Evolutionary conservation across 2,113 vertebrate species (phyloP).

Genomic region (Loxodonta africana): DNA sequence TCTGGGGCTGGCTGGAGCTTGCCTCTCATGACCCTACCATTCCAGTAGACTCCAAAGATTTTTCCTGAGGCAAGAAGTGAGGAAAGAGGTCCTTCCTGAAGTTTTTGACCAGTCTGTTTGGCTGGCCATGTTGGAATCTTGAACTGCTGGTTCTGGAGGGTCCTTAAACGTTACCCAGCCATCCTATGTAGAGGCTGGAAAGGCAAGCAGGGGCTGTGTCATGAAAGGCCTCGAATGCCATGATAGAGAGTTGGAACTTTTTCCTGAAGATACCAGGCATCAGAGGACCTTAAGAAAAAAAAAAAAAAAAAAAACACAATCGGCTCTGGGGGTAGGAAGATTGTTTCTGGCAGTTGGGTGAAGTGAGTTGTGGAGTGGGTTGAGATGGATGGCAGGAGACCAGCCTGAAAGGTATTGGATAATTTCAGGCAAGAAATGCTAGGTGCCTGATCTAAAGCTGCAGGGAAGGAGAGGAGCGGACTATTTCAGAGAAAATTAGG

Average conservation of each 20-base stretch:
- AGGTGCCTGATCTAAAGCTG: background rate
- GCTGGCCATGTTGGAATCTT: background rate
- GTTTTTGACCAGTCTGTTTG: too few relatives aligned
- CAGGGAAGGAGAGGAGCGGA: background rate
- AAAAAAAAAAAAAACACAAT: too few relatives aligned
- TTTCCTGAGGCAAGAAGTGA: background rate
- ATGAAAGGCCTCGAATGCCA: background rate
- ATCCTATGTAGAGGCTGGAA: accelerated
- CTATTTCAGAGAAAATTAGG: background rate
- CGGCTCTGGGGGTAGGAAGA: too few relatives aligned
- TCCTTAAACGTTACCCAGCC: background rate
- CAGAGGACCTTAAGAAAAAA: too few relatives aligned
- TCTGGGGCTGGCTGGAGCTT: background rate
- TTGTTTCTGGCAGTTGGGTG: accelerated
- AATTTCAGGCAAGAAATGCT: background rate
- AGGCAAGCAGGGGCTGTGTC: background rate
- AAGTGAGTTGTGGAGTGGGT: background rate
- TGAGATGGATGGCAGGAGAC: background rate
- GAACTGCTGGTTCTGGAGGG: background rate
- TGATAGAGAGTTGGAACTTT: background rate
- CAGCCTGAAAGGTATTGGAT: background rate
- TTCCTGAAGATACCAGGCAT: background rate
- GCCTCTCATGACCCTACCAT: background rate
- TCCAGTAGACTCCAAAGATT: background rate
- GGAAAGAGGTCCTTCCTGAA: background rate